Percentiles rank a stretch among this genome's conserved stretches.
Conservation (phyloP, 1,140 invertebrate genomes). For the Littorina saxatilis region DNA sequence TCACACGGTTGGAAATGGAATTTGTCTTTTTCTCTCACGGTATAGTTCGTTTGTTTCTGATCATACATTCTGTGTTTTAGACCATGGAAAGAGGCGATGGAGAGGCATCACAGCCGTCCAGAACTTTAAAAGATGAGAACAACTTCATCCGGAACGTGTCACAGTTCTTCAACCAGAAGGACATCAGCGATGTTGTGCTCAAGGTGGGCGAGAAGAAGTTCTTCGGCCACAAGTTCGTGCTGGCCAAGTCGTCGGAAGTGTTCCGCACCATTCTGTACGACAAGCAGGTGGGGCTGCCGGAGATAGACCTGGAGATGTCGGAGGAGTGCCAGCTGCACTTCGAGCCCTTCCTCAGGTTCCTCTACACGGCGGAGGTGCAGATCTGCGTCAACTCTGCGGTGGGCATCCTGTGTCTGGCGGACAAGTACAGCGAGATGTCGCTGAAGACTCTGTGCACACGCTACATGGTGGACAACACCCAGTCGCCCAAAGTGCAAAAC, state of each 20-base stretch:
- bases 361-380: slow-evolving; percentile 74
- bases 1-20: too few species aligned
- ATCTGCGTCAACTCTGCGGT: slow-evolving; percentile 68
- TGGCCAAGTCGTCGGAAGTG: slow-evolving; percentile 74
- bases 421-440: slow-evolving; percentile 75
- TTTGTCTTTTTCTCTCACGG: too few species aligned
- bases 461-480: slow-evolving; percentile 73
- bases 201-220: slow-evolving; percentile 66
- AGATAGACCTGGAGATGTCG: slow-evolving; percentile 71
- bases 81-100: too few species aligned
- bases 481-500: slow-evolving; percentile 69
- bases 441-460: slow-evolving; percentile 70
- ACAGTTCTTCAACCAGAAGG: slow-evolving; percentile 71
- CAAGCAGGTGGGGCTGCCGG: slow-evolving; percentile 56
- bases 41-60: too few species aligned
- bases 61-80: too few species aligned
- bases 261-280: slow-evolving; percentile 74
- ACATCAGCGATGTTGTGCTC: slow-evolving; percentile 72
- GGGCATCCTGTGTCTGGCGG: slow-evolving; percentile 75
- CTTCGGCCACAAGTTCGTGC: slow-evolving; percentile 73
- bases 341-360: slow-evolving; percentile 71
- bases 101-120: slow-evolving; percentile 30
- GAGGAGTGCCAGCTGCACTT: slow-evolving; percentile 72
- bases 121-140: slow-evolving; percentile 66
- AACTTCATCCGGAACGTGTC: slow-evolving; percentile 73